Evolutionary conservation across 2,888 invertebrate genomes (phyloP).

Genomic region (Eretmocerus hayati): DNA sequence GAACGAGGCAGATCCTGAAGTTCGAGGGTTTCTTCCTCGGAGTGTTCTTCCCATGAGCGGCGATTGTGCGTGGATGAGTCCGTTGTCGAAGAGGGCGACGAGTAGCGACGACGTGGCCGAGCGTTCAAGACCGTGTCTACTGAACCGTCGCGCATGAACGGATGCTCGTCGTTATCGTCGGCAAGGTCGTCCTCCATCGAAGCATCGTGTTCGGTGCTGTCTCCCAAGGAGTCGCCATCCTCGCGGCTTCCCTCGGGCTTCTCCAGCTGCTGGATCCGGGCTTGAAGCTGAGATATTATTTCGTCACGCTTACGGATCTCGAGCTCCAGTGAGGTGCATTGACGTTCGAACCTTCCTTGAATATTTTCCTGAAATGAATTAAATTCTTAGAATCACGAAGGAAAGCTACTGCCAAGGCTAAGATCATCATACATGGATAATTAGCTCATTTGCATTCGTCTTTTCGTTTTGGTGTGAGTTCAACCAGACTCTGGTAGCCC

Average conservation of each 20-base stretch:
- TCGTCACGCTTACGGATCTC: slow-evolving; percentile 77
- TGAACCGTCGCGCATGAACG: slow-evolving; percentile 49
- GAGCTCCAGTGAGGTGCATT: slow-evolving; percentile 69
- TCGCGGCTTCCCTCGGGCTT: slow-evolving; percentile 26
- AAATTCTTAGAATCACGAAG: too few relatives aligned
- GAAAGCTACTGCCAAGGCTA: too few relatives aligned
- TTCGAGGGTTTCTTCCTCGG: slow-evolving; percentile 63
- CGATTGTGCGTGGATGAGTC: slow-evolving; percentile 33
- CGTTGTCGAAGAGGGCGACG: slow-evolving; percentile 29
- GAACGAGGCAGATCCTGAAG: slow-evolving; percentile 57
- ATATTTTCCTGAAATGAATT: slow-evolving; percentile 49
- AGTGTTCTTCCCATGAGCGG: slow-evolving; percentile 66
- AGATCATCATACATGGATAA: too few relatives aligned
- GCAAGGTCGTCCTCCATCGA: slow-evolving; percentile 45
- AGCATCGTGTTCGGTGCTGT: slow-evolving; percentile 39
- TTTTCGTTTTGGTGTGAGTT: too few relatives aligned
- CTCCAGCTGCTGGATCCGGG: slow-evolving; percentile 64
- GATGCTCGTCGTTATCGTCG: slow-evolving; percentile 46
- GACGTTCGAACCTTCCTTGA: slow-evolving; percentile 47
- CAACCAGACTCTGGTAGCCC: too few relatives aligned
- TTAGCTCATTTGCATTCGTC: too few relatives aligned
- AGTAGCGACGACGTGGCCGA: slow-evolving; percentile 30
- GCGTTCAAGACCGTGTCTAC: slow-evolving; percentile 40
- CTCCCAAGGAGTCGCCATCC: slow-evolving; percentile 12
- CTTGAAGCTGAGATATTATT: slow-evolving; percentile 70